Evolutionary conservation across 2,888 invertebrate species (phyloP).

Genomic region (Imbricaverruca yamaguchii): DNA sequence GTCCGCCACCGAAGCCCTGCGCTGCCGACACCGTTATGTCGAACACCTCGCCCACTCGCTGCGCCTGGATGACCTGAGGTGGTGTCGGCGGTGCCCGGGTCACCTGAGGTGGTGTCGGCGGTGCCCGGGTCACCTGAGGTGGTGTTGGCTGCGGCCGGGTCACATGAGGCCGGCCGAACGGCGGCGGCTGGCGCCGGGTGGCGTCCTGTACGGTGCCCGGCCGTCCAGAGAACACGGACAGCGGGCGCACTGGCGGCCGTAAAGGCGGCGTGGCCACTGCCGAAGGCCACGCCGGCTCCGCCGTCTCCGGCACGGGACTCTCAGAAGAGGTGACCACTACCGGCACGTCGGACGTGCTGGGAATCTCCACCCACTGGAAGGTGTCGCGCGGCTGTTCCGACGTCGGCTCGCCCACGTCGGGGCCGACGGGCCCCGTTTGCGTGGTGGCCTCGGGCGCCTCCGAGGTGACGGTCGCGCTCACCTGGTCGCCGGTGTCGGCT

Average conservation of each 20-base stretch:
- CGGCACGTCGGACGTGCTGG: background rate
- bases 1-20: constrained; percentile 29
- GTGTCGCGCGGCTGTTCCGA: background rate
- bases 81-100: background rate
- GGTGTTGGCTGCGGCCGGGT: background rate
- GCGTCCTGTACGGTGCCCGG: background rate
- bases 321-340: background rate
- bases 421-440: background rate
- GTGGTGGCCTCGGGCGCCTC: background rate
- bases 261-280: background rate
- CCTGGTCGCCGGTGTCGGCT: background rate
- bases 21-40: constrained; percentile 33
- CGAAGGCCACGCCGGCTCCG: background rate
- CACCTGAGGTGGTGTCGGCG: background rate
- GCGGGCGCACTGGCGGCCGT: background rate
- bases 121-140: background rate
- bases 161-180: background rate
- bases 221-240: background rate
- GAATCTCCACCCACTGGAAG: constrained; percentile 7
- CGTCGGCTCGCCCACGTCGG: background rate
- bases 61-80: background rate
- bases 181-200: background rate
- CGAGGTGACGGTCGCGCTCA: background rate
- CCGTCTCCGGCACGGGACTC: background rate
- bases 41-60: constrained; percentile 29